Evolutionary conservation across 1,140 invertebrate genomes (phyloP), one percentile per base, ranked within the genome.

Genomic region (Dendrolimus punctatus): DNA sequence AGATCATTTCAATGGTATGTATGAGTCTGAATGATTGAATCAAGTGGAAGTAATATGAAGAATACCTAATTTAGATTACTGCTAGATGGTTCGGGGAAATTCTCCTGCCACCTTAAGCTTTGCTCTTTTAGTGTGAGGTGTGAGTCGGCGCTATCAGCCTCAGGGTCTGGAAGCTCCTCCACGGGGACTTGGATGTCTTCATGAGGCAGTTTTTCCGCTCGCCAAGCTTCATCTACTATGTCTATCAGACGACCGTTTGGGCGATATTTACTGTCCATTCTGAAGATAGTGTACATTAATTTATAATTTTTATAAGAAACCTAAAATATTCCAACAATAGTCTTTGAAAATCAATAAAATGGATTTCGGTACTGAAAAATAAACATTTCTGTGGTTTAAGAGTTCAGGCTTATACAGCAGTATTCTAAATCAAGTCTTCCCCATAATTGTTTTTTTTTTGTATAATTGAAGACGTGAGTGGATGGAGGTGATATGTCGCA

Each of bases 111-210:
- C 42, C 84, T 71, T 69, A 86, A 75, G 59, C 83, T 87, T 71
- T 97, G 93, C 79, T 98, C 96, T 72, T 93, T 95, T 0, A 98
- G 81, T 4, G 95, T 98, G 73, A 97, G 92, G 68, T 95, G 93
- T 42, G 93, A 93, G 80, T 97, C 96, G 23, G 95, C 95, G 73
- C 95, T 96, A 75, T 98, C 96, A 39, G 96, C 96, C 82, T 99
- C 97, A 2, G 95, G 95, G 88, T 98, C 96, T 5, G 96, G 95
- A 39, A 98, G 85, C 87, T 98, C 96, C 63, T 92, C 90, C 45
- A 93, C 70, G 6, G 97, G 96, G 7, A 98, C 96, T 53, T 91
- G 88, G 66, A 99, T 96, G 70, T 98, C 96, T 75, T 98, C 96
- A 66, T 93, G 90, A 8, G 96, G 96, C 40, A 99, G 84, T 62